Evolutionary conservation across 2,888 invertebrate species (phyloP), one percentile per base, ranked within the genome.

Genomic region (Subacronicta megacephala): DNA sequence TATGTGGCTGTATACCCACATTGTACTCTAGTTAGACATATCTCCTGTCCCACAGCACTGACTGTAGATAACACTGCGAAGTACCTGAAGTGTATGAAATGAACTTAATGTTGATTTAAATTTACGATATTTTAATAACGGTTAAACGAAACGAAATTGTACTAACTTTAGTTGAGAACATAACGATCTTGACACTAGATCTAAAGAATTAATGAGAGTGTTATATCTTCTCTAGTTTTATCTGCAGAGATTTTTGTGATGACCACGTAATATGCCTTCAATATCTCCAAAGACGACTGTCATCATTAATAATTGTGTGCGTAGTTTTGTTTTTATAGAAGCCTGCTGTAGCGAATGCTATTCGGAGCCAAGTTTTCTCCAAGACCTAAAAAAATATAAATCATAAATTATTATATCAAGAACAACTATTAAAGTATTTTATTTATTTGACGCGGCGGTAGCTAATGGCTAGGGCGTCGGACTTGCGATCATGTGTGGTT

Each of bases 301-400:
- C 61, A 36, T 17, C 20, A 1, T 40, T 50, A 6, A 60, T 26
- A 2, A 44, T 0, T 0, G 2, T 7, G 9, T 13, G 2, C 29
- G 15, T 12, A 9, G 0, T 0, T 1, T 26, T 33, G 1, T 16
- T 18, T 15, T 7, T 7, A 44, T 15, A n/a, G 3, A 12, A n/a
- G 0, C 29, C 40, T 10, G n/a, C 33, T 13, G 35, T 12, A 15
- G 6, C 2, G 7, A 38, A 29, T 7, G 23, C 3, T 0, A 62
- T 43, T 56, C 6, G 0, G 56, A 23, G 13, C 50, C 68, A 9
- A 50, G 12, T 23, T 49, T 46, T 35, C 33, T 38, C 59, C 50
- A 60, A 15, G 7, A 44, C 7, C 59, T 60, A 7, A 10, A 36
- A 26, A 18, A 37, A 52, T 0, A 7, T 38, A 12, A 12, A 23